Conservation (phyloP, 2,113 vertebrate species). For the Pteruthius melanotis region DNA sequence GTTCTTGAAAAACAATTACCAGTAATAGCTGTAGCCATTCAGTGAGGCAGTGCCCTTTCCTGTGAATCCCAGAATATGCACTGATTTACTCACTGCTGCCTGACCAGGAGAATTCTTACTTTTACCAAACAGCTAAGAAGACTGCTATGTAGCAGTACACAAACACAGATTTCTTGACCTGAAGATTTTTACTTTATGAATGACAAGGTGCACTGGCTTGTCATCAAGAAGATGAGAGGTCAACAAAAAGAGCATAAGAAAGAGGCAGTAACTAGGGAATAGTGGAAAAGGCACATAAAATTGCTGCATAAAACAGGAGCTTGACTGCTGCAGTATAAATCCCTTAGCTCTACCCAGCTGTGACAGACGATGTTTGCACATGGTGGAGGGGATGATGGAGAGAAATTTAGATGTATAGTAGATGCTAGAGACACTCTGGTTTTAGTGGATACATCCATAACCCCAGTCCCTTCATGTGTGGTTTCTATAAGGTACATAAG, state of each 20-base stretch:
- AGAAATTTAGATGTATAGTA: background rate
- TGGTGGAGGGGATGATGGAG: background rate
- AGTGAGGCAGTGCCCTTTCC: background rate
- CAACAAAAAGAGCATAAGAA: background rate
- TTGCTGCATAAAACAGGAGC: background rate
- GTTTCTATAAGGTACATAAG: background rate
- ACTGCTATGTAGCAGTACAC: background rate
- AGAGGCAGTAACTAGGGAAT: background rate
- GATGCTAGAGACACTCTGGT: background rate
- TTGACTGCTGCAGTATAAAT: background rate
- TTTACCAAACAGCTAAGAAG: background rate
- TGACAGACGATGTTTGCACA: rapidly evolving
- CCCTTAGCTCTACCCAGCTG: background rate
- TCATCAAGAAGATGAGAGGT: background rate
- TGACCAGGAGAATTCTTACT: background rate
- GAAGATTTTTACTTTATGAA: background rate
- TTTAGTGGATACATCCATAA: background rate
- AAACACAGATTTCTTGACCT: background rate
- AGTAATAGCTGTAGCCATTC: background rate
- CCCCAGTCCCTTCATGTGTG: rapidly evolving
- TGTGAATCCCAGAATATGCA: background rate
- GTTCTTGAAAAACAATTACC: conserved; percentile 6
- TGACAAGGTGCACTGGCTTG: background rate
- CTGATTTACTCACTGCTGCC: background rate
- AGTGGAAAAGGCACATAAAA: background rate